Base-by-base conservation (phyloP, 2,797 vertebrate species). In the Girardinus metallicus region DNA sequence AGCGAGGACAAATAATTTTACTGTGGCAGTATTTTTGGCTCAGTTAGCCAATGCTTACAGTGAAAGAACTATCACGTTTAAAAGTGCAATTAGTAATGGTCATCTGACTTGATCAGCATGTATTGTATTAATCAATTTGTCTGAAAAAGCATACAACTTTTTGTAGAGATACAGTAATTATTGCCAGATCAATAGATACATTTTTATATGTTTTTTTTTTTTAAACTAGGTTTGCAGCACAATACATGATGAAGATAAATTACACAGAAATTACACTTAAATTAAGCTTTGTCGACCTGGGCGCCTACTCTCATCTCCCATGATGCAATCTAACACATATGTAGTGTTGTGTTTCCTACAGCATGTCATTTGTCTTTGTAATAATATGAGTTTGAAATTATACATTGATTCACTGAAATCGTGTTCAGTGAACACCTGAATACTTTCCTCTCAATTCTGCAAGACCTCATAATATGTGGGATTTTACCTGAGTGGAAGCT, bases 51-150 rank as follows among this genome's bases (percentile, higher is more conserved):
- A 87, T 82, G 91, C 90, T 92, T 89, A 93, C 89, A 90, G 86
- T 88, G 75, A 94, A 96, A 95, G 89, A 93, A 95, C 94, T 94
- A 94, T 94, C 86, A 92, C 89, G 90, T 90, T 89, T 89, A 89
- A 93, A 96, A 96, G 96, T 96, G 96, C 96, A 96, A 96, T 96
- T 96, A 96, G 93, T 92, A 94, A 90, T 91, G 92, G 89, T 94
- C 94, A 95, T 95, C 85, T 86, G 91, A 95, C 93, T 90, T 95
- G 91, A 95, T 94, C 89, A 91, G 94, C 91, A 91, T 94, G 91
- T 94, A 87, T 94, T 94, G 92, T 95, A 90, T 90, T 91, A 81
- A 92, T 91, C 91, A 80, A 92, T 91, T 92, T 94, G 91, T 95
- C 88, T 94, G 89, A 91, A 60, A 87, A 92, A 91, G 86, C 90